Evolutionary conservation across 2,113 vertebrate species (phyloP).

Genomic region (Cyprinus carpio): DNA sequence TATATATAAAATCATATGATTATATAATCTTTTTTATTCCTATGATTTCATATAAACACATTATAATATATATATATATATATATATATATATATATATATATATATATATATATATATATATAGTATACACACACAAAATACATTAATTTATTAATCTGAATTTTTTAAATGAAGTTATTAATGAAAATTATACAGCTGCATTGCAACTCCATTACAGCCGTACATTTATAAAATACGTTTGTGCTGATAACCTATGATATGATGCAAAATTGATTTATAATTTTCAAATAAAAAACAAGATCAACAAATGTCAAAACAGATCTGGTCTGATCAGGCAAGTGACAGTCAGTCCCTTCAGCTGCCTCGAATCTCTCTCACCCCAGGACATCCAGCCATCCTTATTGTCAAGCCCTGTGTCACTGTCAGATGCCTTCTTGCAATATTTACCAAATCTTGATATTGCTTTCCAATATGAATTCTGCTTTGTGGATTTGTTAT

Average conservation of each 20-base stretch:
- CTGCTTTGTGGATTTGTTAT: constrained; percentile 25
- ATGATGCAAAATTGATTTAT: too few relatives aligned
- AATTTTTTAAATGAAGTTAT: neutral
- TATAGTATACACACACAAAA: neutral
- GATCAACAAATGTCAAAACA: too few relatives aligned
- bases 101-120: too few relatives aligned
- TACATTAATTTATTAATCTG: neutral
- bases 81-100: too few relatives aligned
- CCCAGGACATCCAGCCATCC: neutral
- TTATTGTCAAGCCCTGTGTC: neutral
- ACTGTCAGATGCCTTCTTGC: neutral
- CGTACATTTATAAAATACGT: neutral
- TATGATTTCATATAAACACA: too few relatives aligned
- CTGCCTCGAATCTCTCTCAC: too few relatives aligned
- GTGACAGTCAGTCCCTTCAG: too few relatives aligned
- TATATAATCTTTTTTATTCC: too few relatives aligned
- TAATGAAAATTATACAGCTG: neutral
- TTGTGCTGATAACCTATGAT: neutral
- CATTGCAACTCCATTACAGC: neutral
- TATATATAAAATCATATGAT: too few relatives aligned
- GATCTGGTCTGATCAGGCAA: too few relatives aligned
- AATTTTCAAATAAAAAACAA: too few relatives aligned
- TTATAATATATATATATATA: too few relatives aligned
- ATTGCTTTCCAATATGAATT: neutral
- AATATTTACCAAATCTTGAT: neutral